Conservation (phyloP, 2,113 vertebrate genomes). For the Uria aalge region DNA sequence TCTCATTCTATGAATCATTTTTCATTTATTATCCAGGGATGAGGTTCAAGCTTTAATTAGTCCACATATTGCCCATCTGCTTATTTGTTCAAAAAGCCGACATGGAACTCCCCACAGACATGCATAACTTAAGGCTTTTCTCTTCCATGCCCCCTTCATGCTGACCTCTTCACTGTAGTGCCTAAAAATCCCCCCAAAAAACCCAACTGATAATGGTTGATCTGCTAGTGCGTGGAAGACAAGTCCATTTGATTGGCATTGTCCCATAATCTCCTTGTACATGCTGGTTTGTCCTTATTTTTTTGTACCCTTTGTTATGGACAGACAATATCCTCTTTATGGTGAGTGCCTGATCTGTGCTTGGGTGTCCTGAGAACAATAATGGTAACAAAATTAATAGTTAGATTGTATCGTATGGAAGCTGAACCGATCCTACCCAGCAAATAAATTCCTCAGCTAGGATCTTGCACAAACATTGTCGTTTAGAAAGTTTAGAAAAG, state of each 20-base stretch:
- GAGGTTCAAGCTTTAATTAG: background rate
- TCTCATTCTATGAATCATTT: background rate
- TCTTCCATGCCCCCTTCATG: background rate
- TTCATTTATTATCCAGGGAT: background rate
- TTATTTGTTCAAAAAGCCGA: background rate
- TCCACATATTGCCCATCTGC: background rate
- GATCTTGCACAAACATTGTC: background rate
- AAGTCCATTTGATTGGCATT: background rate
- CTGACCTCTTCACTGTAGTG: background rate
- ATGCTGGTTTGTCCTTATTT: background rate
- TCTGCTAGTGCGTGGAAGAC: background rate
- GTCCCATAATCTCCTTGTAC: background rate
- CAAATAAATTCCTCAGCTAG: background rate
- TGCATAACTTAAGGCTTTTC: background rate
- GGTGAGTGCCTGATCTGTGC: background rate
- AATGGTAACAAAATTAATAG: background rate
- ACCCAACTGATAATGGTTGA: background rate
- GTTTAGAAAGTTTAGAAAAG: constrained; percentile 3
- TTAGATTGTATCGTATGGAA: background rate
- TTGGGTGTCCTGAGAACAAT: background rate
- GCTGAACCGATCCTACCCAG: background rate
- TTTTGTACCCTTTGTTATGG: background rate
- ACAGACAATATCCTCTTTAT: background rate
- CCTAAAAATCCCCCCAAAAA: background rate
- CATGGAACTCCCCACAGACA: background rate